Conservation (phyloP, 2,888 invertebrate species). For the Thymelicus sylvestris region DNA sequence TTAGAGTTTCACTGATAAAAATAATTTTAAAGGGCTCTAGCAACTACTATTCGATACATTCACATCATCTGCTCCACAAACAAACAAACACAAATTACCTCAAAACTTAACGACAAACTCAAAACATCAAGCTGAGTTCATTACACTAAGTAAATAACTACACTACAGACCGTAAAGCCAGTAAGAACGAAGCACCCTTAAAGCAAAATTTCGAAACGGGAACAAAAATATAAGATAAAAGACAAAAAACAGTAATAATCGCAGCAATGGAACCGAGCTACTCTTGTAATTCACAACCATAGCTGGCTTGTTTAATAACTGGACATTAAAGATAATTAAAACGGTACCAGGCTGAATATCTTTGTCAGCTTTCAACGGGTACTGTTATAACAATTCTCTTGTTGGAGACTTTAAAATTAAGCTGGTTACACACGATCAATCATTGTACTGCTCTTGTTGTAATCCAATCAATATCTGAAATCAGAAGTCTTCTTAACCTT, state of each 20-base stretch:
- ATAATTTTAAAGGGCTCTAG: no score
- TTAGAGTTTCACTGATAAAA: no score
- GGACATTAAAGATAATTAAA: conserved; percentile 46
- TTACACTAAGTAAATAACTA: conserved; percentile 23
- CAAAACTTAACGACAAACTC: neutral
- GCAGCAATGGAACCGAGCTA: conserved; percentile 29
- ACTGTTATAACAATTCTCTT: conserved; percentile 38
- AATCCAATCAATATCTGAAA: no score
- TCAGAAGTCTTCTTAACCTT: no score
- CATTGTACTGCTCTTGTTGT: neutral
- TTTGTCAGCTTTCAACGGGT: conserved; percentile 38
- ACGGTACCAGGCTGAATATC: conserved; percentile 42
- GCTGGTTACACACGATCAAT: neutral
- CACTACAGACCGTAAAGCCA: conserved; percentile 22
- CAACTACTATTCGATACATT: neutral
- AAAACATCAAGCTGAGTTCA: conserved; percentile 11
- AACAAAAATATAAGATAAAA: conserved; percentile 29
- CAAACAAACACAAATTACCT: neutral
- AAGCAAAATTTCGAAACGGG: conserved; percentile 29
- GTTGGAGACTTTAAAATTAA: conserved; percentile 12
- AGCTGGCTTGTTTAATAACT: conserved; percentile 39
- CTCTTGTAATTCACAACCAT: conserved; percentile 32
- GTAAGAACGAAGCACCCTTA: conserved; percentile 23
- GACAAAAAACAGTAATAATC: conserved; percentile 32
- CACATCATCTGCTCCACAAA: neutral